Base-by-base conservation (phyloP, 1,140 invertebrate species). In the Acromyrmex echinatior region DNA sequence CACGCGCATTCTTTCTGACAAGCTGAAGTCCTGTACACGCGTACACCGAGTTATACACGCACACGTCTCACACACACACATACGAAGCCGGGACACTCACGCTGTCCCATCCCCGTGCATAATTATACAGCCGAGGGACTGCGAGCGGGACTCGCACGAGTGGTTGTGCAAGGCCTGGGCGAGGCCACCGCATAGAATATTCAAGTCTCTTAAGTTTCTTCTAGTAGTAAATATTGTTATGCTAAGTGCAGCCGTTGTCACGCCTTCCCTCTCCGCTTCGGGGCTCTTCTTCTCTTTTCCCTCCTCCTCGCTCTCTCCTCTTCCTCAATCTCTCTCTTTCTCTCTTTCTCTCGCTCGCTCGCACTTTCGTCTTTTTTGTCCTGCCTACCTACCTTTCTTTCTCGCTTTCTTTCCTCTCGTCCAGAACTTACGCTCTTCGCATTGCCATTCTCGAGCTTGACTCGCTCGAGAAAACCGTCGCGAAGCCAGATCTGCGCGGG, bases 221-320 rank as follows among this genome's bases (percentile, higher is more conserved):
- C 91, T 92, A 92, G 88, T 86, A 89, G 92, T 86, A 89, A 93
- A 93, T 93, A 93, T 93, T 92, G 87, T 93, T 92, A 92, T 92
- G 91, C 89, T 90, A 92, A 92, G 86, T 87, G 88, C 86, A 87
- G 77, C 77, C 89, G 84, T 93, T 92, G 92, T 93, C 92, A 91
- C 88, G 87, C 91, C 88, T 86, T 91, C 73, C 70, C 66, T 80
- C 89, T 58, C 70, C 35, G 85, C 51, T 53, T 12, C 66, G 35
- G 84, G 73, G 84, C 51, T 77, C 66, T 39, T 56, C 65, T 53
- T 66, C 63, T 21, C 25, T 65, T 77, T 58, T 58, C 60, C 16
- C 63, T 25, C 7, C 21, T 3, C 10, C 16, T 21, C 62, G 58
- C 60, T 66, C 21, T 21, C 21, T 21, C 21, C 21, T 21, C 39